These are phyloP conservation scores for Congeria kusceri DNA, from an alignment of 2,888 invertebrate species.

Conservation along the genomic window DNA sequence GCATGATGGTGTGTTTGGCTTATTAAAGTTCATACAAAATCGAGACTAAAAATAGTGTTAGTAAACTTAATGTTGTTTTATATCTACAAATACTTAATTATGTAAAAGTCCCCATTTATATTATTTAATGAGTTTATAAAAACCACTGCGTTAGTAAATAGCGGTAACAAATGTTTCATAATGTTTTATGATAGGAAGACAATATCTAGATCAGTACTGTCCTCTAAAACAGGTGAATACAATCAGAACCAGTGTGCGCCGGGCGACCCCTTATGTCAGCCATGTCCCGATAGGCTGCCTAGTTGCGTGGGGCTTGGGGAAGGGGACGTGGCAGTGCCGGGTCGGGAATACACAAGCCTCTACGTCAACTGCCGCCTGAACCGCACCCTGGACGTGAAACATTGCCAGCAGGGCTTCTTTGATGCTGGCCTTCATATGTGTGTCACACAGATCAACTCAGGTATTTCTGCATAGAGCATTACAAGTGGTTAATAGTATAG, in stretches of 20 bases:
- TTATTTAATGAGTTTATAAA: no score
- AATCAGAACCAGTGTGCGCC: conserved; percentile 53
- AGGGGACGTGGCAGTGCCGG: conserved; percentile 50
- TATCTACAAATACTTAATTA: no score
- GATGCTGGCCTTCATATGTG: conserved; percentile 55
- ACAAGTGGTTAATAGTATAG: no score
- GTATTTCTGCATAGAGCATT: conserved; percentile 16
- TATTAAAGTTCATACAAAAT: no score
- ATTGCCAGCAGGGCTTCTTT: conserved; percentile 58
- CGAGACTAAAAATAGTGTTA: no score
- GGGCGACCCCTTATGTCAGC: conserved; percentile 40
- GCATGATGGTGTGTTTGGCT: no score
- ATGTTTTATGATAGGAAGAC: no score
- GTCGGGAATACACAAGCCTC: conserved; percentile 52
- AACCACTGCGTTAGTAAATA: no score
- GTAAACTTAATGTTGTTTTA: no score
- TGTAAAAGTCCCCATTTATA: no score
- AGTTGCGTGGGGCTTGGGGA: conserved; percentile 67
- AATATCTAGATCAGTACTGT: no score
- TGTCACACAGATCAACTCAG: conserved; percentile 56
- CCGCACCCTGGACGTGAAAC: conserved; percentile 56
- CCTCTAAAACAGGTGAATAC: conserved; percentile 55
- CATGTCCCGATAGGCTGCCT: conserved; percentile 59
- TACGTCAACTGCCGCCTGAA: conserved; percentile 64
- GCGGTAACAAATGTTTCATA: no score